Conservation (phyloP, 1,140 invertebrate species). For the Achatina immaculata region DNA sequence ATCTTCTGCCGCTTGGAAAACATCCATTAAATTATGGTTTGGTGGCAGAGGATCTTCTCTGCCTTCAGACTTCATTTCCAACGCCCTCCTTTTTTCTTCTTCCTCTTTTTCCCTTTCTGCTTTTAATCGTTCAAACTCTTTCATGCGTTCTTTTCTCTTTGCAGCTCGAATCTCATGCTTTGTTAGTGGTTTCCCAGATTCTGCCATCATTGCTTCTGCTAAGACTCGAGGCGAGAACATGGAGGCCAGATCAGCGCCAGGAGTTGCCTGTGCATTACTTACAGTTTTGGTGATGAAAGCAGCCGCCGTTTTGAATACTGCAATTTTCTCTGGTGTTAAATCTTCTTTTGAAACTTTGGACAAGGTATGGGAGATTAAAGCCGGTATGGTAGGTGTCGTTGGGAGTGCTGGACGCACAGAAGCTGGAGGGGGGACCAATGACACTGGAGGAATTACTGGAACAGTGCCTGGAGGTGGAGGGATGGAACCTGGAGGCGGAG, state of each 20-base stretch:
- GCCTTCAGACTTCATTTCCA: slow-evolving; percentile 40
- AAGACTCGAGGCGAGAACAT: slow-evolving; percentile 41
- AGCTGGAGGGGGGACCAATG: neutral
- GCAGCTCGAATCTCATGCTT: slow-evolving; percentile 27
- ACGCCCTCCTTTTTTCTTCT: slow-evolving; percentile 22
- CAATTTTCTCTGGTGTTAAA: slow-evolving; percentile 38
- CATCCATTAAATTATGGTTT: slow-evolving; percentile 38
- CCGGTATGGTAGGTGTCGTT: slow-evolving; percentile 33
- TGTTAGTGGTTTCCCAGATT: slow-evolving; percentile 29
- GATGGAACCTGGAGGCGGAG: slow-evolving; percentile 20
- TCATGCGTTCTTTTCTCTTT: slow-evolving; percentile 29
- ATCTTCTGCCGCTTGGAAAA: slow-evolving; percentile 42
- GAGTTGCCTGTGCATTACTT: slow-evolving; percentile 29
- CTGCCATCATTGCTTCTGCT: slow-evolving; percentile 42
- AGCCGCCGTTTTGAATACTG: slow-evolving; percentile 38
- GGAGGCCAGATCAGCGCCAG: slow-evolving; percentile 34
- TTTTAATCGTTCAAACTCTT: slow-evolving; percentile 35
- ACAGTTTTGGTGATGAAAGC: slow-evolving; percentile 41
- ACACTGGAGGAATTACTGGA: slow-evolving; percentile 16
- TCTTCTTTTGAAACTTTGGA: slow-evolving; percentile 37
- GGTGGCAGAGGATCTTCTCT: slow-evolving; percentile 40
- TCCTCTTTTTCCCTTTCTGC: slow-evolving; percentile 29
- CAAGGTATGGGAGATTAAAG: slow-evolving; percentile 37
- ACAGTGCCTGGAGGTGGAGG: slow-evolving; percentile 42
- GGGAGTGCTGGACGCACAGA: neutral